These are phyloP conservation scores for Mythimna lalbum DNA, from an alignment of 2,888 invertebrate genomes.

Conservation along the genomic window DNA sequence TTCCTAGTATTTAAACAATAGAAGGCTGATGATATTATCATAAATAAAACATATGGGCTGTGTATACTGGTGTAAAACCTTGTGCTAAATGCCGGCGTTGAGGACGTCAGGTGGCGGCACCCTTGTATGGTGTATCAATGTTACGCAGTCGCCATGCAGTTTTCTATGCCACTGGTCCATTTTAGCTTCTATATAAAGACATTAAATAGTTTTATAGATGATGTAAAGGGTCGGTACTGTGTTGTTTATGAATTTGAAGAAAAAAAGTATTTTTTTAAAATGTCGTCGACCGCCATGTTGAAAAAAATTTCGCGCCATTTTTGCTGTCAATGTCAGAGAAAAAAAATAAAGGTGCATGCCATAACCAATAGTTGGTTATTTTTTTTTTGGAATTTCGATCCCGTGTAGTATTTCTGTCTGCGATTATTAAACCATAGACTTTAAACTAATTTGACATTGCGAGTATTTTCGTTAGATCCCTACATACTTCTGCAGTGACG, in stretches of 20 bases:
- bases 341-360: too few relatives aligned
- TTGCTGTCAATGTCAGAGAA: slow-evolving; percentile 2
- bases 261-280: neutral
- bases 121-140: slow-evolving; percentile 53
- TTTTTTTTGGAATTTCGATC: too few relatives aligned
- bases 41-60: slow-evolving; percentile 19
- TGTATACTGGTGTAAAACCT: slow-evolving; percentile 14
- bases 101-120: slow-evolving; percentile 45
- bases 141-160: slow-evolving; percentile 19
- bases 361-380: too few relatives aligned
- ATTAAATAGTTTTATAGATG: slow-evolving; percentile 4
- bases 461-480: neutral
- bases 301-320: slow-evolving; percentile 2
- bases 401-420: neutral
- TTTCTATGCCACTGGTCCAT: slow-evolving; percentile 27
- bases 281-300: neutral
- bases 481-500: neutral
- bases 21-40: neutral
- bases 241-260: neutral
- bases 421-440: neutral
- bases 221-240: neutral
- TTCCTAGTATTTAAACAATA: too few relatives aligned
- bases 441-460: neutral
- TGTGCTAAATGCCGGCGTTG: slow-evolving; percentile 45
- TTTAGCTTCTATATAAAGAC: slow-evolving; percentile 34